These are phyloP conservation scores for Magallana nippona DNA, from an alignment of 2,888 invertebrate species.

Conservation along the genomic window DNA sequence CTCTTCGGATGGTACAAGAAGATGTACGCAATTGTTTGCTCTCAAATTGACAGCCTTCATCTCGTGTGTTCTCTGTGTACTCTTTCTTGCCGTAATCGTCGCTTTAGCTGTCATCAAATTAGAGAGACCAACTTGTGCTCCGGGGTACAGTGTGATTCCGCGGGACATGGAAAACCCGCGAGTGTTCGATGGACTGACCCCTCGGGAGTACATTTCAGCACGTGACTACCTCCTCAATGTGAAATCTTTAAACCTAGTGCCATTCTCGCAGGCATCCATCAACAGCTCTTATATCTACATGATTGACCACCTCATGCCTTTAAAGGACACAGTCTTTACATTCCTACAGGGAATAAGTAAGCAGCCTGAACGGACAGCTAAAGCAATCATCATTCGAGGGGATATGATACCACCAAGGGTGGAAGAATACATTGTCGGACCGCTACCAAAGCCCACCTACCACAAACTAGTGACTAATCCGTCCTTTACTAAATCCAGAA, in stretches of 20 bases:
- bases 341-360: conserved; percentile 63
- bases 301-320: conserved; percentile 68
- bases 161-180: conserved; percentile 63
- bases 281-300: conserved; percentile 71
- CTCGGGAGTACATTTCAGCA: conserved; percentile 64
- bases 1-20: neutral
- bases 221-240: conserved; percentile 64
- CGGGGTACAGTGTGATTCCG: conserved; percentile 55
- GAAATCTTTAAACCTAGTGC: conserved; percentile 59
- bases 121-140: conserved; percentile 60
- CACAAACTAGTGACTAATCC: conserved; percentile 65
- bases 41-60: conserved; percentile 46
- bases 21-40: neutral
- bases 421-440: conserved; percentile 74
- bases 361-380: conserved; percentile 67
- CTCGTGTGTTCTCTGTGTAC: conserved; percentile 52
- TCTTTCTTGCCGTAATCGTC: conserved; percentile 56
- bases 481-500: conserved; percentile 62
- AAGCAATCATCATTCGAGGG: conserved; percentile 70
- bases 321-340: conserved; percentile 66
- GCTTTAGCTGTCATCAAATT: conserved; percentile 48
- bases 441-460: conserved; percentile 66
- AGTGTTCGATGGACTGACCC: conserved; percentile 70
- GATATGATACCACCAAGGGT: conserved; percentile 67
- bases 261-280: conserved; percentile 58